Base-by-base conservation (phyloP, 2,113 vertebrate genomes). In the Eleginops maclovinus region DNA sequence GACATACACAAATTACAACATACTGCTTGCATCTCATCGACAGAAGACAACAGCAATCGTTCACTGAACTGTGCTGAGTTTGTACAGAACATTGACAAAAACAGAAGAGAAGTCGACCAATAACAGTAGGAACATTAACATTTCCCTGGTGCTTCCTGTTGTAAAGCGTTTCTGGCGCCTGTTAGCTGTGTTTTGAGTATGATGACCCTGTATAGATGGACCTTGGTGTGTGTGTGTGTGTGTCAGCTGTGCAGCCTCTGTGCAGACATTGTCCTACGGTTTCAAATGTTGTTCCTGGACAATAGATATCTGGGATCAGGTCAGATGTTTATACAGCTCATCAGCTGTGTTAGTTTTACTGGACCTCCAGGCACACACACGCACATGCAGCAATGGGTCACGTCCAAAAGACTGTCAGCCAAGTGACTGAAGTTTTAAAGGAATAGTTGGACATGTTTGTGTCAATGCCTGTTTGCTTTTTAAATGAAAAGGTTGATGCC, bases 171-270 rank as follows among this genome's bases (percentile, higher is more conserved):
- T 71, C 72, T 84, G 77, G 67, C 53, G 36, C 62, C 51, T 78
- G 79, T 62, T 15, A 66, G 72, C 65, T 66, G 51, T 81, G 84
- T 86, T 85, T 86, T 75, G 76, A 79, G 59, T 75, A 22, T 40
- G 80, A 67, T 91, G 80, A 88, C 87, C 86, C 84, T 74, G 62
- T 12, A 68, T 78, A n/a, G 19, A 53, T 70, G 67, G 64, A 69
- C 55, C 69, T 75, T 8, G 21, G 47, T 66, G 79, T 54, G 62
- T 56, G 77, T 49, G 59, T 68, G 41, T 89, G 85, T 85, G 77
- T 85, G 85, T 80, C 88, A 92, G 87, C 88, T 92, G 89, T 81
- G 84, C 68, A 72, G 86, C 88, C 85, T 79, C 85, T 85, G 84
- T 77, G 67, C 81, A 85, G 73, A 53, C 82, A 91, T 91, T 92